These are phyloP conservation scores for Neodiprion pinetum DNA, from an alignment of 1,140 invertebrate species.

Conservation along the genomic window DNA sequence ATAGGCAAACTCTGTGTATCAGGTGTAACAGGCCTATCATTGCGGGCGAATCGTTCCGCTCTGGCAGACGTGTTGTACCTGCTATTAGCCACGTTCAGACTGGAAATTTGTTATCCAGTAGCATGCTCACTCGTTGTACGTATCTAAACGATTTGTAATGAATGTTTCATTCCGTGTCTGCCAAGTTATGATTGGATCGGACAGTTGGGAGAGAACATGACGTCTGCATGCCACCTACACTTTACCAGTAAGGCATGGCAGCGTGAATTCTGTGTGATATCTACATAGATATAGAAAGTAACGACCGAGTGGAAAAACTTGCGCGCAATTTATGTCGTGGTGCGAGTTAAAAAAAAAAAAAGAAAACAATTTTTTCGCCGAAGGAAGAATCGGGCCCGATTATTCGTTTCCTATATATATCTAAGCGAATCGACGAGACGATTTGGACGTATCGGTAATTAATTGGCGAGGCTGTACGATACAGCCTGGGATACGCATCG, in stretches of 20 bases:
- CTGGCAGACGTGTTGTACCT: background rate
- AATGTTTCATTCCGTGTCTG: conserved; percentile 47
- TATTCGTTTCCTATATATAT: background rate
- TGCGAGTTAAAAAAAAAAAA: no score
- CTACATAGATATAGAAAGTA: no score
- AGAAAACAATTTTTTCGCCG: background rate
- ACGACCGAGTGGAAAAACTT: no score
- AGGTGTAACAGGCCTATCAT: no score
- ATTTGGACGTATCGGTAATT: background rate
- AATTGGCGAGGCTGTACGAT: background rate
- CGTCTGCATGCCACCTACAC: background rate
- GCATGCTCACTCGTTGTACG: background rate
- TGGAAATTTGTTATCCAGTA: background rate
- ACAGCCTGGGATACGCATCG: background rate
- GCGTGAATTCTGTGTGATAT: no score
- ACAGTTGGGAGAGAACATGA: conserved; percentile 24
- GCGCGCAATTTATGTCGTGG: no score
- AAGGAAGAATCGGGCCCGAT: background rate
- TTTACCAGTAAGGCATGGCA: background rate
- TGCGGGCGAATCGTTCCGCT: background rate
- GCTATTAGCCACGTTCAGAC: background rate
- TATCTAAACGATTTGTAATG: conserved; percentile 22
- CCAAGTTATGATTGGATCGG: conserved; percentile 51
- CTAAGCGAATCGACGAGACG: background rate
- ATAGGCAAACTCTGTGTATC: background rate